Conservation (phyloP, 2,113 vertebrate genomes). For the Thalassoma bifasciatum region DNA sequence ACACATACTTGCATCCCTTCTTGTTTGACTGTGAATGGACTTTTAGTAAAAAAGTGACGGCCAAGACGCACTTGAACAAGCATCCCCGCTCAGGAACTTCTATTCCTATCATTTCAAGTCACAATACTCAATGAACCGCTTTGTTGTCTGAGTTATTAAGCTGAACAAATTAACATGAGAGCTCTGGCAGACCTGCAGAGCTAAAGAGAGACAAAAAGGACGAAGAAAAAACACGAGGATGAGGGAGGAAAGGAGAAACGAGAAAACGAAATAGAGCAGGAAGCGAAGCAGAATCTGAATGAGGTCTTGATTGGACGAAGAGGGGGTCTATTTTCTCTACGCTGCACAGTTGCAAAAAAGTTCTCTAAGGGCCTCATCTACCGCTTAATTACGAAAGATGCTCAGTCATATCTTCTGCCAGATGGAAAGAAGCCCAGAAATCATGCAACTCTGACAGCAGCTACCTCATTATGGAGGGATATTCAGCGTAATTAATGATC, state of each 20-base stretch:
- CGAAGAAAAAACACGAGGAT: slow-evolving; percentile 4
- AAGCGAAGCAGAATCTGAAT: slow-evolving; percentile 28
- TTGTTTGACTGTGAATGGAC: slow-evolving; percentile 59
- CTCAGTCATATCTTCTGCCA: slow-evolving; percentile 57
- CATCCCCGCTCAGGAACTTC: slow-evolving; percentile 64
- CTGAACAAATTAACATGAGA: slow-evolving; percentile 66
- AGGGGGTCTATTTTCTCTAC: slow-evolving; percentile 29
- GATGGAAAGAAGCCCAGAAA: slow-evolving; percentile 72
- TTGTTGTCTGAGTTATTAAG: slow-evolving; percentile 70
- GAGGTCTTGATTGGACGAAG: slow-evolving; percentile 24
- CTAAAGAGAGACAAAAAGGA: slow-evolving; percentile 16
- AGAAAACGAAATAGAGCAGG: slow-evolving; percentile 36
- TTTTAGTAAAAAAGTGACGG: slow-evolving; percentile 62
- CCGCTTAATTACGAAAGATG: slow-evolving; percentile 54
- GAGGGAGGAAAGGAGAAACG: slow-evolving; percentile 21
- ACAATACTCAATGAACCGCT: slow-evolving; percentile 74
- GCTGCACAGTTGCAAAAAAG: slow-evolving; percentile 26
- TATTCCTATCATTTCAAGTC: slow-evolving; percentile 73
- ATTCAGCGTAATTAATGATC: slow-evolving; percentile 54
- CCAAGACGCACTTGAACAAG: slow-evolving; percentile 62
- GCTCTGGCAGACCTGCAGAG: slow-evolving; percentile 35
- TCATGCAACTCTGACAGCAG: slow-evolving; percentile 59
- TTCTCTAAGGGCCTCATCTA: slow-evolving; percentile 42
- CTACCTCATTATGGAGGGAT: slow-evolving; percentile 56
- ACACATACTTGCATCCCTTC: slow-evolving; percentile 33